phyloP scores from a whole-genome alignment of 2,888 invertebrate genomes.

The Lymantria monacha region DNA sequence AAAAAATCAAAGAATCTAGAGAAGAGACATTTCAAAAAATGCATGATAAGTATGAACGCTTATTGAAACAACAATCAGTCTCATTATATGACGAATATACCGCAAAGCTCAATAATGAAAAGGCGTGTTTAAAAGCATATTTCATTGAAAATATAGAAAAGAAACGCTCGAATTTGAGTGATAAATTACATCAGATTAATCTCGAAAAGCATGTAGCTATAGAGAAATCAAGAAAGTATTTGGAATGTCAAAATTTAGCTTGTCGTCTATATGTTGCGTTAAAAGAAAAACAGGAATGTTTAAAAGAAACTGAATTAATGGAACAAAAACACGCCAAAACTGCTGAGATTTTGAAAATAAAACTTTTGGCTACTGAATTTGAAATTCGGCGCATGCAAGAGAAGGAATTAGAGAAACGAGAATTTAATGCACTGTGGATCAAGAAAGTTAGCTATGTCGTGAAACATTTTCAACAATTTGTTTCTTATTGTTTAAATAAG shows the following conservation, averaged over 20 bases:
- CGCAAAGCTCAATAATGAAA: conserved; percentile 46
- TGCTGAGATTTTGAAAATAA: conserved; percentile 44
- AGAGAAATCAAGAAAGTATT: conserved; percentile 55
- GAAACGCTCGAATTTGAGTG: conserved; percentile 30
- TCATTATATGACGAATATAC: conserved; percentile 53
- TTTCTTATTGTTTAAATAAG: conserved; percentile 57
- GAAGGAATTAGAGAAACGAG: conserved; percentile 47
- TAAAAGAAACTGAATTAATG: conserved; percentile 46
- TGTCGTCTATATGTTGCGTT: conserved; percentile 71
- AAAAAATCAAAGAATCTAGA: conserved; percentile 48
- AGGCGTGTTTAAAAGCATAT: conserved; percentile 43
- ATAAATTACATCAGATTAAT: conserved; percentile 59
- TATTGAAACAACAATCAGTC: conserved; percentile 56
- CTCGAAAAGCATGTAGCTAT: conserved; percentile 63
- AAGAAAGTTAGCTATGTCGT: conserved; percentile 67
- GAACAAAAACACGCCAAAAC: conserved; percentile 54
- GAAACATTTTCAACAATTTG: conserved; percentile 66
- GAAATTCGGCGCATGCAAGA: conserved; percentile 50
- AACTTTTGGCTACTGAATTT: conserved; percentile 49
- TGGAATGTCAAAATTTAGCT: conserved; percentile 67
- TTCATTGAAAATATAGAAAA: conserved; percentile 51
- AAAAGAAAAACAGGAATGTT: conserved; percentile 62
- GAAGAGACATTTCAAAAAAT: conserved; percentile 47
- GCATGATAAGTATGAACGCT: conserved; percentile 43
- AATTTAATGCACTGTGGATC: conserved; percentile 56